Conservation (phyloP, 2,113 vertebrate genomes). For the Eretmochelys imbricata region DNA sequence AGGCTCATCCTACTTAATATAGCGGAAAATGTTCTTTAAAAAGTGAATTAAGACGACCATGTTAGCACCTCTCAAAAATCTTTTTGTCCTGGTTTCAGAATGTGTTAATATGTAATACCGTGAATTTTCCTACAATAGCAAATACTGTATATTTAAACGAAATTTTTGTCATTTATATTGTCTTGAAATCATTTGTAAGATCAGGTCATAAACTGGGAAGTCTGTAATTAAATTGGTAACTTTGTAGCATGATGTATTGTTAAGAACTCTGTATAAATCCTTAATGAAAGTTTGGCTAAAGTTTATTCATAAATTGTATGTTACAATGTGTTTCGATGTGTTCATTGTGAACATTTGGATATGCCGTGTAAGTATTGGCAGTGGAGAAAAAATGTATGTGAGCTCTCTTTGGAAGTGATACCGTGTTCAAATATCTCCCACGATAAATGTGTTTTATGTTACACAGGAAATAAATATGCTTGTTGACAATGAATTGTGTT, state of each 20-base stretch:
- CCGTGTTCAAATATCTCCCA: slow-evolving; percentile 68
- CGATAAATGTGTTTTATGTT: slow-evolving; percentile 78
- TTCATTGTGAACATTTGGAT: slow-evolving; percentile 73
- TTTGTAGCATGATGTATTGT: slow-evolving; percentile 82
- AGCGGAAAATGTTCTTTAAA: slow-evolving; percentile 45
- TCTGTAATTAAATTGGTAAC: slow-evolving; percentile 75
- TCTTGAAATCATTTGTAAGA: slow-evolving; percentile 78
- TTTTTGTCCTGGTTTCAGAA: slow-evolving; percentile 56
- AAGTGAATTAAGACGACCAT: slow-evolving; percentile 44
- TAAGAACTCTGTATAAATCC: slow-evolving; percentile 74
- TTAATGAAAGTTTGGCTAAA: slow-evolving; percentile 65
- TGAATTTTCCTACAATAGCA: slow-evolving; percentile 74
- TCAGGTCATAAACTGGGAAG: slow-evolving; percentile 72
- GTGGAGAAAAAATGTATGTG: slow-evolving; percentile 38
- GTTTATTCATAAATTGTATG: slow-evolving; percentile 71
- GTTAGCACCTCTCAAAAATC: slow-evolving; percentile 31
- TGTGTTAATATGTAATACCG: slow-evolving; percentile 63
- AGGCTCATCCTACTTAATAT: slow-evolving; percentile 46
- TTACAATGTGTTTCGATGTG: slow-evolving; percentile 75
- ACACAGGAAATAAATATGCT: slow-evolving; percentile 78
- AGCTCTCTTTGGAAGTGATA: slow-evolving; percentile 62
- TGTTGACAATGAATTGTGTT: slow-evolving; percentile 58
- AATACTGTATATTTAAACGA: slow-evolving; percentile 73
- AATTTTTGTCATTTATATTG: slow-evolving; percentile 69
- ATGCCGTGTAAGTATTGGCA: slow-evolving; percentile 68